Conservation (phyloP, 1,140 invertebrate species). For the Sweltsa coloradensis region DNA sequence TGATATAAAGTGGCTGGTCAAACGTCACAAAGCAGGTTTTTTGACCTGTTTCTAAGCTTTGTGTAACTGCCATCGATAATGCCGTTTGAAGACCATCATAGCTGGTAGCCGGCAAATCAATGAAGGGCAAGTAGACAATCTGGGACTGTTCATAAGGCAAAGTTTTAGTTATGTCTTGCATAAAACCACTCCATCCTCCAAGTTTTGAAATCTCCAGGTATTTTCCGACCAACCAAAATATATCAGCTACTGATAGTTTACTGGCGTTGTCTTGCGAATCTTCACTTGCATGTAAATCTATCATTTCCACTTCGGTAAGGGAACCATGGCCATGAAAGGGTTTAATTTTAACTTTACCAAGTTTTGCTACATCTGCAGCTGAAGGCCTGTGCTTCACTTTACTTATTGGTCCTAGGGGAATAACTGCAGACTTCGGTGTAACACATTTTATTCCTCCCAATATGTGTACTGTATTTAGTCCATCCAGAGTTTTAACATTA, state of each 20-base stretch:
- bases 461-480: constrained; percentile 27
- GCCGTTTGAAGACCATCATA: constrained; percentile 17
- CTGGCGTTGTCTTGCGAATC: background rate
- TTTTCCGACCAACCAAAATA: constrained; percentile 24
- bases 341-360: background rate
- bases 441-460: constrained; percentile 25
- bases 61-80: constrained; percentile 12
- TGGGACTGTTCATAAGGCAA: constrained; percentile 14
- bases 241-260: constrained; percentile 12
- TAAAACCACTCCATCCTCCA: constrained; percentile 22
- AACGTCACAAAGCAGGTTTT: constrained; percentile 18
- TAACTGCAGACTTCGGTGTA: background rate
- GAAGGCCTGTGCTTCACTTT: background rate
- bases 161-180: constrained; percentile 17
- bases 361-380: background rate
- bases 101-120: constrained; percentile 14
- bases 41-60: constrained; percentile 12
- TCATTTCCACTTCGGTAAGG: background rate
- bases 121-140: constrained; percentile 17
- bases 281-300: background rate
- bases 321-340: background rate
- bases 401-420: background rate
- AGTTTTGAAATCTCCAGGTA: constrained; percentile 16
- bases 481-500: constrained; percentile 21
- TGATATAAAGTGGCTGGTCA: constrained; percentile 25